A percentile compares a stretch with the other conserved stretches of the same genome.
Conservation (phyloP, 2,113 vertebrate species). For the Hyperoodon ampullatus region DNA sequence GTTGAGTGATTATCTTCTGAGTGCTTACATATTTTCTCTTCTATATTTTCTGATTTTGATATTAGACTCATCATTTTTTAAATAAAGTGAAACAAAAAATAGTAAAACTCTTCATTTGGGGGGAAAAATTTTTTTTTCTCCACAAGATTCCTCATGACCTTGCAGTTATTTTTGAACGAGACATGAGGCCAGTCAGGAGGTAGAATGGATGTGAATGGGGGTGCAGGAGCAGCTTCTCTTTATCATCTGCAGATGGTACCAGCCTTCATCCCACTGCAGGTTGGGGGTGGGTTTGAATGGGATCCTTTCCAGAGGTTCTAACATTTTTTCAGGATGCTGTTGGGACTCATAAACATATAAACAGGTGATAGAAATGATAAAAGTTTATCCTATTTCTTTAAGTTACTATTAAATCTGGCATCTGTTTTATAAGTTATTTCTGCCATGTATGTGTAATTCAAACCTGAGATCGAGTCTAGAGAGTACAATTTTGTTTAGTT, state of each 20-base stretch:
- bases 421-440: background rate
- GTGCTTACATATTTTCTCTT: background rate
- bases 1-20: background rate
- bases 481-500: background rate
- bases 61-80: background rate
- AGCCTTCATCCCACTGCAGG: background rate
- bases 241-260: background rate
- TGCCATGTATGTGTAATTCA: background rate
- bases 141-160: background rate
- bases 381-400: background rate
- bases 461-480: background rate
- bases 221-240: background rate
- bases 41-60: background rate
- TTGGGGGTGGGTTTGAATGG: background rate
- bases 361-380: background rate
- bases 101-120: background rate
- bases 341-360: background rate
- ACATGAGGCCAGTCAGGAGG: background rate
- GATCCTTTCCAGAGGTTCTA: background rate
- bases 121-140: background rate
- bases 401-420: background rate
- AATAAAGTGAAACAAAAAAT: background rate
- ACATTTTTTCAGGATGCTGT: background rate
- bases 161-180: background rate
- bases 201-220: background rate